Evolutionary conservation across 2,113 vertebrate species (phyloP), one percentile per base, ranked within the genome.

Genomic region (Podocnemis expansa): DNA sequence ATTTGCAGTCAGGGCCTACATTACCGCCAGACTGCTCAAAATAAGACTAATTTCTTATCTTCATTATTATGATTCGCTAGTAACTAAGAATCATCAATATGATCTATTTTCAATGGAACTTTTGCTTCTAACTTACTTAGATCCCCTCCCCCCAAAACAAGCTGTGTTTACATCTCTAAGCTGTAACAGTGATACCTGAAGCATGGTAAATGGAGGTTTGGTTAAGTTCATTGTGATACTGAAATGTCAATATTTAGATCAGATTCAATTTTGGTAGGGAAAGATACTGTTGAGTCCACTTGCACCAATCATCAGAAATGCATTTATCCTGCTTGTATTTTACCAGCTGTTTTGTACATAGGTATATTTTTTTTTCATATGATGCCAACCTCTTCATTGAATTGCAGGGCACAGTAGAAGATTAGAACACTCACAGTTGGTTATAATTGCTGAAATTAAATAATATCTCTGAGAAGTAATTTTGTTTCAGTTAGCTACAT

Each of bases 51-150:
- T 19, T 54, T 43, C 12, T 76, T 67, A 89, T 54, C 93, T 90
- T 78, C 2, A 25, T 80, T 21, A 43, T 29, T 95, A 78, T 9
- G 56, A 87, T 17, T 38, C 8, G 17, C 24, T 19, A n/a, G 1
- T 78, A 85, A 85, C 47, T 51, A 27, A 13, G 14, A 21, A 25
- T 73, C 1, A 0, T 80, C 67, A 82, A 10, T 43, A 6, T 91
- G 76, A 38, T 38, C 38, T 17, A 79, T 45, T 88, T 92, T 63
- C 87, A 91, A 63, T 52, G 16, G 16, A 90, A 80, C 8, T 82
- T 81, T 43, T 87, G 67, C 91, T 78, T 49, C 45, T 76, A 45
- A 82, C 10, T 88, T 24, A 63, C 25, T 93, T 67, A 89, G 84
- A 11, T 73, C 78, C 24, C 86, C 6, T 19, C 82, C 10, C 16